phyloP scores from a whole-genome alignment of 1,140 invertebrate species.

The Bombus fervidus region DNA sequence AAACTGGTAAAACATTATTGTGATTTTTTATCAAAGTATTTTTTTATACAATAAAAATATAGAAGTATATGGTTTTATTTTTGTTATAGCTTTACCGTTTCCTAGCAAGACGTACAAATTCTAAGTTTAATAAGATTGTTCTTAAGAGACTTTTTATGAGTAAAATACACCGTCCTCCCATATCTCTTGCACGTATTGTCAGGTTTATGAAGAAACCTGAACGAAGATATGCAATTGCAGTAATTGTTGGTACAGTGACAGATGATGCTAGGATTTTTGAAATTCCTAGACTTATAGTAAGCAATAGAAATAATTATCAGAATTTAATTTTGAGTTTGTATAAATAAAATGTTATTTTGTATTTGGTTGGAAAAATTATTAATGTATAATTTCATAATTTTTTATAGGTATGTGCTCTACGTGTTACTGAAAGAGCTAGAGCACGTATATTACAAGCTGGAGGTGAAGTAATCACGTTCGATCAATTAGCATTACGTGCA shows the following conservation, averaged over 20 bases:
- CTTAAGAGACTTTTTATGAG: conserved; percentile 98
- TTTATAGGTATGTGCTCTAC: conserved; percentile 93
- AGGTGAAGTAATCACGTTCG: conserved; percentile 98
- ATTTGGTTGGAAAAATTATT: neutral
- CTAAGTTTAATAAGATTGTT: conserved; percentile 98
- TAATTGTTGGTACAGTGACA: conserved; percentile 97
- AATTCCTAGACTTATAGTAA: conserved; percentile 95
- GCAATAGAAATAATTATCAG: conserved; percentile 51
- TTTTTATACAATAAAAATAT: neutral
- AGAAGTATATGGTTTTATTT: conserved; percentile 52
- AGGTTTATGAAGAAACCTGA: conserved; percentile 94
- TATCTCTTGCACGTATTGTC: conserved; percentile 94
- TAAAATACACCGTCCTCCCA: conserved; percentile 95
- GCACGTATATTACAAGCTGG: conserved; percentile 97
- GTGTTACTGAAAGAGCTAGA: conserved; percentile 95
- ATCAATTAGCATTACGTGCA: conserved; percentile 95
- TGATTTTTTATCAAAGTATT: neutral
- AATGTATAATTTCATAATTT: neutral
- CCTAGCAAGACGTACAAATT: conserved; percentile 95
- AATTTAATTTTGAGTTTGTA: neutral
- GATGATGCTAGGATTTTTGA: conserved; percentile 96
- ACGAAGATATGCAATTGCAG: conserved; percentile 93
- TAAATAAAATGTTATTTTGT: neutral
- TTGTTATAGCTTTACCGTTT: conserved; percentile 95
- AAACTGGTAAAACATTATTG: neutral